These are phyloP conservation scores for Acrocyrtus sp. DNA, from an alignment of 2,888 invertebrate species.

Conservation along the genomic window DNA sequence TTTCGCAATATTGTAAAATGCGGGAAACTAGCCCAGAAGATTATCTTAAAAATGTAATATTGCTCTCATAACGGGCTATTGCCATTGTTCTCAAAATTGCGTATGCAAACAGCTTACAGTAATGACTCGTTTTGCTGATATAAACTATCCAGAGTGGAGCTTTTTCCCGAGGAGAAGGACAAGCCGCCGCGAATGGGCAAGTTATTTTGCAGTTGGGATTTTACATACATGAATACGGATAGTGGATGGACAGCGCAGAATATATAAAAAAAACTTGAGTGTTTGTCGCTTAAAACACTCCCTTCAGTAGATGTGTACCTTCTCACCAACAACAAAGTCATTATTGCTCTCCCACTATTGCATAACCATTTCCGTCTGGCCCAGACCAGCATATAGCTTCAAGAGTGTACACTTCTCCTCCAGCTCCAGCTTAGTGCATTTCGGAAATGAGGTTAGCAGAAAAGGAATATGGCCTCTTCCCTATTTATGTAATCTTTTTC, in stretches of 20 bases:
- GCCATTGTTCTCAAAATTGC: not conserved
- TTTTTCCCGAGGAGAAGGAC: no score
- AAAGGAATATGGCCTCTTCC: not conserved
- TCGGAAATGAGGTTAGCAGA: not conserved
- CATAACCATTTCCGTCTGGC: no score
- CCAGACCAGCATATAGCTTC: no score
- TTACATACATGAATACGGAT: not conserved
- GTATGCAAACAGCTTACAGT: slow-evolving; percentile 42
- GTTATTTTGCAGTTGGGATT: no score
- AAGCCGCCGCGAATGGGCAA: no score
- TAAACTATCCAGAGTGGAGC: not conserved
- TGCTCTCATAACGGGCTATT: not conserved
- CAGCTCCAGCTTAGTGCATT: no score
- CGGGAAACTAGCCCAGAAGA: not conserved
- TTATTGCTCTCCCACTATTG: no score
- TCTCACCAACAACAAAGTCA: slow-evolving; percentile 19
- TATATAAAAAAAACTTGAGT: no score
- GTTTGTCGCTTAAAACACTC: no score
- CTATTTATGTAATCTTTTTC: not conserved
- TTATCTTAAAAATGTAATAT: not conserved
- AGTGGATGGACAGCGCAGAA: not conserved
- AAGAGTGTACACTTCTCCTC: no score
- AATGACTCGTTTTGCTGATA: no score
- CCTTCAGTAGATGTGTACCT: not conserved
- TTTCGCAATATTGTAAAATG: not conserved